phyloP scores from a whole-genome alignment of 2,888 invertebrate genomes.

The Cerastoderma edule region DNA sequence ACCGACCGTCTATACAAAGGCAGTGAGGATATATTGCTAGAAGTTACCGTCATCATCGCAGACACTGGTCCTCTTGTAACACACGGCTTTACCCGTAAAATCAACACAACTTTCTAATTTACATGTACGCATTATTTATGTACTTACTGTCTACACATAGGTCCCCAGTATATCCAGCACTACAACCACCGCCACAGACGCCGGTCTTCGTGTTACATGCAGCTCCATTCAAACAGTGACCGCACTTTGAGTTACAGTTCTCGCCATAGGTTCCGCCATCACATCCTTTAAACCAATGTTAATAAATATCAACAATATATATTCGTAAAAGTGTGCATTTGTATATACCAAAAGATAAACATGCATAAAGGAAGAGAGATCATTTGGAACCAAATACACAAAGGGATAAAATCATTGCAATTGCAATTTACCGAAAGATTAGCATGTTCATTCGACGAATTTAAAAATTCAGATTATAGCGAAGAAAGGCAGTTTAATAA shows the following conservation, averaged over 20 bases:
- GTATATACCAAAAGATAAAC: background rate
- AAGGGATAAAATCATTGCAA: too few species aligned
- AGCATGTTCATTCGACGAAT: too few species aligned
- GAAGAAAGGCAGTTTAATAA: too few species aligned
- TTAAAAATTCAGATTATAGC: too few species aligned
- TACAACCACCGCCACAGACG: slow-evolving; percentile 62
- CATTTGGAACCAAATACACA: too few species aligned
- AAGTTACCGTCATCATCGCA: too few species aligned
- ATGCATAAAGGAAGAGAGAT: background rate
- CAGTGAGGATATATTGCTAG: too few species aligned
- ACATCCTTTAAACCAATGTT: background rate
- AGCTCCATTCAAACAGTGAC: background rate
- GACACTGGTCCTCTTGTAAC: too few species aligned
- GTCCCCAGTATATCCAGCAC: slow-evolving; percentile 64
- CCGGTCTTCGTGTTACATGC: slow-evolving; percentile 49
- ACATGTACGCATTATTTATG: background rate
- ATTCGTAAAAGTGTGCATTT: background rate
- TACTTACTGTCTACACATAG: slow-evolving; percentile 45
- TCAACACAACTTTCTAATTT: too few species aligned
- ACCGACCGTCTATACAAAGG: too few species aligned
- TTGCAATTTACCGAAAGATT: too few species aligned
- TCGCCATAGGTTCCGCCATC: background rate
- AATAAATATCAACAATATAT: background rate
- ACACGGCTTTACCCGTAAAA: too few species aligned
- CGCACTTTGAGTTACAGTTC: background rate